Evolutionary conservation across 2,888 invertebrate genomes (phyloP).

Genomic region (Drosophila buzzatii): DNA sequence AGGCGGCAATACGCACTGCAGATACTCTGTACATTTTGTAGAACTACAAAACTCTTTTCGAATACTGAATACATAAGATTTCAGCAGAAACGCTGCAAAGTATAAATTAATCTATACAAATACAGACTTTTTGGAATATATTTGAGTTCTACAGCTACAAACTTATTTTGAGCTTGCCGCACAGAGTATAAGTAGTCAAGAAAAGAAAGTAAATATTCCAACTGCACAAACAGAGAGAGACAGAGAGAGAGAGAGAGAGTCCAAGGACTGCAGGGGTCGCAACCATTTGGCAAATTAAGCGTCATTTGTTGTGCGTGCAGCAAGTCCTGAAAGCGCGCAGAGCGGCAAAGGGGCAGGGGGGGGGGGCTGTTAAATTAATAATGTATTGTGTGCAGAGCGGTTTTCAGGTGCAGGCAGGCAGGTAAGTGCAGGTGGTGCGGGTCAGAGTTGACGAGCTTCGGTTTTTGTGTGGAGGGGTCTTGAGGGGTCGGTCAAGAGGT

Average conservation of each 20-base stretch:
- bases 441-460: slow-evolving; percentile 44
- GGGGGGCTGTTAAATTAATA: slow-evolving; percentile 66
- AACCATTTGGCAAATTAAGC: slow-evolving; percentile 76
- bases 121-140: neutral
- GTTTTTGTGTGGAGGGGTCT: slow-evolving; percentile 37
- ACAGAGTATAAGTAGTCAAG: slow-evolving; percentile 7
- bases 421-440: neutral
- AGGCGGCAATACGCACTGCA: neutral
- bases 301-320: slow-evolving; percentile 72
- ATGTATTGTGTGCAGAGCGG: slow-evolving; percentile 74
- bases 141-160: too few relatives aligned
- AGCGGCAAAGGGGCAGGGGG: neutral
- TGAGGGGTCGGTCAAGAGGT: slow-evolving; percentile 55
- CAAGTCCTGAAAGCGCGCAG: neutral
- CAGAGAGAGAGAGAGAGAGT: neutral
- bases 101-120: neutral
- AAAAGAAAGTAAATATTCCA: slow-evolving; percentile 13
- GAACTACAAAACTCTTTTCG: neutral
- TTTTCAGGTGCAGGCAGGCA: slow-evolving; percentile 21
- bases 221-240: slow-evolving; percentile 26
- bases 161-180: neutral
- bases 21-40: neutral
- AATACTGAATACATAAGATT: too few relatives aligned
- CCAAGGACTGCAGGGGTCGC: slow-evolving; percentile 32
- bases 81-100: too few relatives aligned